Evolutionary conservation across 1,140 invertebrate species (phyloP).

Genomic region (Mactra quadrangularis): DNA sequence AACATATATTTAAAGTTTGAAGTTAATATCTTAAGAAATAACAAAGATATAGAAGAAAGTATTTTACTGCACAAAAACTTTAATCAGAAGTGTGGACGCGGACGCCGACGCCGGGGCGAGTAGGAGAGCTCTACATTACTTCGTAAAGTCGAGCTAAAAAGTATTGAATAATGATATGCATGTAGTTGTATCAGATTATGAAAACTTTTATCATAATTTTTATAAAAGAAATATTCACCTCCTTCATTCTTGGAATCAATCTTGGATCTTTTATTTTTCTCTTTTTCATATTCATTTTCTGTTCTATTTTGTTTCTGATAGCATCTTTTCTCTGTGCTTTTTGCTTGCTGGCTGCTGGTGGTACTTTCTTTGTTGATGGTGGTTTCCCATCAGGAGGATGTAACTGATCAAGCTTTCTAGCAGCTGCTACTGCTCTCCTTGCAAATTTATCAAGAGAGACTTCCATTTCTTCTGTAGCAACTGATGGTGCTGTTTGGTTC

Average conservation of each 20-base stretch:
- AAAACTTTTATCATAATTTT: too few species aligned
- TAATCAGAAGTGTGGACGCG: too few species aligned
- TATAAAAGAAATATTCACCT: too few species aligned
- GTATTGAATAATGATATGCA: too few species aligned
- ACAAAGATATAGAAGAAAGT: too few species aligned
- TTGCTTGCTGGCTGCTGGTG: background rate
- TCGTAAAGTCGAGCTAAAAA: too few species aligned
- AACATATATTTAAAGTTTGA: too few species aligned
- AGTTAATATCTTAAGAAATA: too few species aligned
- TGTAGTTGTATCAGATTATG: too few species aligned
- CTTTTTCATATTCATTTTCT: constrained; percentile 14
- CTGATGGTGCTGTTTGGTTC: background rate
- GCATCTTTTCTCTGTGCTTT: background rate
- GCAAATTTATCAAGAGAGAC: background rate
- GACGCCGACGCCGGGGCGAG: too few species aligned
- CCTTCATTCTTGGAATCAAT: constrained; percentile 51
- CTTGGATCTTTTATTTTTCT: constrained; percentile 38
- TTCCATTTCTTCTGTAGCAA: background rate
- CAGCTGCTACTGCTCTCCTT: background rate
- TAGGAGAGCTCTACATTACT: too few species aligned
- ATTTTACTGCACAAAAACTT: too few species aligned
- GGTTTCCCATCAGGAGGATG: background rate
- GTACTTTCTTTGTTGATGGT: background rate
- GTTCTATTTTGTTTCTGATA: constrained; percentile 1
- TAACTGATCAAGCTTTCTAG: background rate